Percentiles rank a stretch among this genome's conserved stretches.
Evolutionary conservation across 64 coral and sea anemone genomes (phyloP).

Genomic region (Catalaphyllia jardinei): DNA sequence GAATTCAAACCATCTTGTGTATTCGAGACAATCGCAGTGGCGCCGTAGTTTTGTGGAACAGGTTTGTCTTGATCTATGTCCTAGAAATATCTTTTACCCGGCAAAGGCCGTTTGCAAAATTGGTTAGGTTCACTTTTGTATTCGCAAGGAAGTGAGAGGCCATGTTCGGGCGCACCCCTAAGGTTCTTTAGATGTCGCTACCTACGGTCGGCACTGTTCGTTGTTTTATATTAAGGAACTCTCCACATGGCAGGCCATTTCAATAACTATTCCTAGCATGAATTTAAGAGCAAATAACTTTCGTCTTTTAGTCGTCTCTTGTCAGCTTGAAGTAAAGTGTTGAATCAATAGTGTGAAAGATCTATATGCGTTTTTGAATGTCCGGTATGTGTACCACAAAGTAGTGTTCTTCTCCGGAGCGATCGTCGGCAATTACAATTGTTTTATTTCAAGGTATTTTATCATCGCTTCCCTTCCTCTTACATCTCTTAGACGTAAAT

Average conservation of each 20-base stretch:
- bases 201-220: neutral
- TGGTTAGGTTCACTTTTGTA: slow-evolving; percentile 30
- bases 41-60: neutral
- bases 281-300: neutral
- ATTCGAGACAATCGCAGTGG: neutral
- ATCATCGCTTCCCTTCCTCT: slow-evolving; percentile 25
- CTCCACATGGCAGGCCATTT: neutral
- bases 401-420: slow-evolving; percentile 17
- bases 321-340: slow-evolving; percentile 17
- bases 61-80: neutral
- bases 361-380: slow-evolving; percentile 34
- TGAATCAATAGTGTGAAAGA: slow-evolving; percentile 19
- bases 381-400: slow-evolving; percentile 50
- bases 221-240: neutral
- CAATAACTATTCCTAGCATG: neutral
- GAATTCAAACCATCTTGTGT: neutral
- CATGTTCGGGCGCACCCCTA: slow-evolving; percentile 39
- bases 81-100: neutral
- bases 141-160: slow-evolving; percentile 42
- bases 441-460: slow-evolving; percentile 26
- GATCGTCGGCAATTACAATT: neutral
- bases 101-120: neutral
- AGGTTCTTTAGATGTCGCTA: neutral
- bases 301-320: neutral
- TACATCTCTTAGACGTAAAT: slow-evolving; percentile 35